These are phyloP conservation scores for Alectoris magna DNA, from an alignment of 2,797 vertebrate species.

Conservation along the genomic window DNA sequence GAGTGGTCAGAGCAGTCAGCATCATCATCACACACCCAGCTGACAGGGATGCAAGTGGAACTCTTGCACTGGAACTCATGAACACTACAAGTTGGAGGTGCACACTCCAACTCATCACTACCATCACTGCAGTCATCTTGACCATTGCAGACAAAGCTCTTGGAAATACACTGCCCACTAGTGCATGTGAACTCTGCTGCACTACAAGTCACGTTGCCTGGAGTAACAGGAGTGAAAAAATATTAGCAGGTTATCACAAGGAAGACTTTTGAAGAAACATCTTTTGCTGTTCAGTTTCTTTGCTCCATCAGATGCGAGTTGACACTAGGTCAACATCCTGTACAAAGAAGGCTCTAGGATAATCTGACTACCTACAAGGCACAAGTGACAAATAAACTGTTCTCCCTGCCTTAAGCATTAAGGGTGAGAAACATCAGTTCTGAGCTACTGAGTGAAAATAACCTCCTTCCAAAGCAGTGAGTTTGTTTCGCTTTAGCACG, in stretches of 20 bases:
- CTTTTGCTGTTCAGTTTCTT: neutral
- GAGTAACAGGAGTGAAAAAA: neutral
- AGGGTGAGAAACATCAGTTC: neutral
- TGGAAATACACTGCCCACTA: slow-evolving; percentile 92
- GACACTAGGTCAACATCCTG: neutral
- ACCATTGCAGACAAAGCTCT: slow-evolving; percentile 93
- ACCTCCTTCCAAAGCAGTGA: neutral
- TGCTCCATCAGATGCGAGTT: neutral
- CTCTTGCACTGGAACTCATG: slow-evolving; percentile 94
- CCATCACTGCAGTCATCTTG: slow-evolving; percentile 95
- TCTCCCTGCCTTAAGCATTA: neutral
- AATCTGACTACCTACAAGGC: neutral
- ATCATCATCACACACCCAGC: slow-evolving; percentile 96
- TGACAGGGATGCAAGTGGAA: slow-evolving; percentile 90
- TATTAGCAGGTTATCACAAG: neutral
- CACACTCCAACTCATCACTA: slow-evolving; percentile 90
- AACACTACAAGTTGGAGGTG: slow-evolving; percentile 88
- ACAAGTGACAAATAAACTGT: neutral
- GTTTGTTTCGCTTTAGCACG: neutral
- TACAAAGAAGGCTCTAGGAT: neutral
- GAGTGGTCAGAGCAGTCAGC: slow-evolving; percentile 95
- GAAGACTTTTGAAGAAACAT: neutral
- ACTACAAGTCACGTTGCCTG: slow-evolving; percentile 94
- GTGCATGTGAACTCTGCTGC: slow-evolving; percentile 93
- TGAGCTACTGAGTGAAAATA: neutral